A percentile compares a stretch with the other conserved stretches of the same genome.
These are phyloP conservation scores for Drosophila tanythrix DNA, from an alignment of 2,888 invertebrate genomes.

Conservation along the genomic window DNA sequence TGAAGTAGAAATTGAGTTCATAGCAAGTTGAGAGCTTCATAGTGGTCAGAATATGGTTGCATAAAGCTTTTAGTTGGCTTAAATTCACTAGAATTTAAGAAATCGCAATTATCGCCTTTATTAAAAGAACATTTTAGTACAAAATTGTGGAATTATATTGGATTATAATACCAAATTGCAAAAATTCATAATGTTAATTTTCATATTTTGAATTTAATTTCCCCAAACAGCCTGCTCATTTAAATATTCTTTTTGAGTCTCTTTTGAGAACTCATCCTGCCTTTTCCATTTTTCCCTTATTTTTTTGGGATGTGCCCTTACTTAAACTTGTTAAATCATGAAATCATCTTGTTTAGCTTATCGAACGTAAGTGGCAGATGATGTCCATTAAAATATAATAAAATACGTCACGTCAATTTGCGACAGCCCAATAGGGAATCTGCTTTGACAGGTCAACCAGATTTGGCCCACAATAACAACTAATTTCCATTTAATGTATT, in stretches of 20 bases:
- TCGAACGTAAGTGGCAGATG: constrained; percentile 1
- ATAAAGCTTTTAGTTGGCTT: neutral
- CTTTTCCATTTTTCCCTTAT: neutral
- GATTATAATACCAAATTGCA: neutral
- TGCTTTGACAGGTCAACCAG: constrained; percentile 24
- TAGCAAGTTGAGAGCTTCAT: neutral
- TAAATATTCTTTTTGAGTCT: neutral
- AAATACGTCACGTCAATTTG: constrained; percentile 37
- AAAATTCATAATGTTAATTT: neutral
- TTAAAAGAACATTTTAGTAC: neutral
- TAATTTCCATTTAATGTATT: constrained; percentile 47
- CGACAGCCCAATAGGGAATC: constrained; percentile 5
- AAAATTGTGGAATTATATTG: neutral
- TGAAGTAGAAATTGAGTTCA: neutral
- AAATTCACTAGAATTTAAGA: neutral
- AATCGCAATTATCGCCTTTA: neutral
- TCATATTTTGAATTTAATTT: neutral
- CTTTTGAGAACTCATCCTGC: neutral
- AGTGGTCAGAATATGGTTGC: neutral
- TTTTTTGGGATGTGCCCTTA: neutral
- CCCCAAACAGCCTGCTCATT: neutral
- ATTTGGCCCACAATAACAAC: constrained; percentile 25
- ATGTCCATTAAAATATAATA: constrained; percentile 32
- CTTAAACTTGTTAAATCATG: neutral
- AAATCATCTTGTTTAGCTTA: constrained; percentile 6